Evolutionary conservation across 2,888 invertebrate species (phyloP).

Genomic region (Meiosimyza decipiens): DNA sequence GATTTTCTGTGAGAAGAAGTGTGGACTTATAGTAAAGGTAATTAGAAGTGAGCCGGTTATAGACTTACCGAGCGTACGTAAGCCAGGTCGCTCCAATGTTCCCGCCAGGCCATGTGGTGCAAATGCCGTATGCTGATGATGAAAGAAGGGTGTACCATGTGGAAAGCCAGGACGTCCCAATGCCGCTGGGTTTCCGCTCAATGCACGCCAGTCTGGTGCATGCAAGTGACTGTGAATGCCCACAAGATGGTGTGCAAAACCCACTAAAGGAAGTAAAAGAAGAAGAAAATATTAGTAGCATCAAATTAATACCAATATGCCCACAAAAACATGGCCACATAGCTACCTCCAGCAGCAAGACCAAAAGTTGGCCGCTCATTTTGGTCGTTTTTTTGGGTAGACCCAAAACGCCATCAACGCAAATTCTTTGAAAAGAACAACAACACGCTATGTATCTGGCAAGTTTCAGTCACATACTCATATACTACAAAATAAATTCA

Average conservation of each 20-base stretch:
- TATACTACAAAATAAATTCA: slow-evolving; percentile 56
- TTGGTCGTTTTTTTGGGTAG: slow-evolving; percentile 51
- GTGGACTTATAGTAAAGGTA: slow-evolving; percentile 8
- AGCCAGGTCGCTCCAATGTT: slow-evolving; percentile 51
- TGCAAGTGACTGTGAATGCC: slow-evolving; percentile 76
- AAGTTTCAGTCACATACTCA: slow-evolving; percentile 7
- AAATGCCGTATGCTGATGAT: slow-evolving; percentile 66
- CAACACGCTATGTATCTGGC: background rate
- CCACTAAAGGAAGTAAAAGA: slow-evolving; percentile 62
- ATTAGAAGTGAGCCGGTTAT: background rate
- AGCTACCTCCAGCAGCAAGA: slow-evolving; percentile 53
- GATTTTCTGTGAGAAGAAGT: slow-evolving; percentile 36
- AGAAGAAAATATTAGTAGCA: slow-evolving; percentile 3
- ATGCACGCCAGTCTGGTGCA: slow-evolving; percentile 72
- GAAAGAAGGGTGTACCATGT: slow-evolving; percentile 67
- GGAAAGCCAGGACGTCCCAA: slow-evolving; percentile 60
- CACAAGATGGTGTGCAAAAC: slow-evolving; percentile 80
- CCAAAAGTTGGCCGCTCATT: slow-evolving; percentile 62
- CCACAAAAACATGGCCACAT: slow-evolving; percentile 24
- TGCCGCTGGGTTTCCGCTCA: slow-evolving; percentile 59
- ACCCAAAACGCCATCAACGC: slow-evolving; percentile 31
- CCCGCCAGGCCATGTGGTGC: slow-evolving; percentile 70
- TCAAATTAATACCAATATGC: slow-evolving; percentile 16
- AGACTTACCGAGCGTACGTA: slow-evolving; percentile 59
- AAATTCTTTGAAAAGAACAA: background rate